Base-by-base conservation (phyloP, 1,140 invertebrate genomes). In the Sycobia sp. region DNA sequence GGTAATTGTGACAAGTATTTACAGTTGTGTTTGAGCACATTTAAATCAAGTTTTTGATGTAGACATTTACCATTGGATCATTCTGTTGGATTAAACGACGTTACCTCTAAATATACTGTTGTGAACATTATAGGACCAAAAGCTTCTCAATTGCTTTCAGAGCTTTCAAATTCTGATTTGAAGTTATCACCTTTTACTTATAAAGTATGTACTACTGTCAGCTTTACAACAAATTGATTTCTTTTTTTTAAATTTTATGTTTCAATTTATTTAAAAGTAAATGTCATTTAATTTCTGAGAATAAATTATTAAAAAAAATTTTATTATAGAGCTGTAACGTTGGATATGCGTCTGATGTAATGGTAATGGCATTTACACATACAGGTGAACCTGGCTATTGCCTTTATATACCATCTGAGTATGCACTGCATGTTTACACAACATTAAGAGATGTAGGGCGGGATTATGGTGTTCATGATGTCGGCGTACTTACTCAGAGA, bases 351-450 rank as follows among this genome's bases (percentile, higher is more conserved):
- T 90, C 88, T 43, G 88, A 89, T 65, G 89, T 94, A 16, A 86
- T 89, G 78, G 86, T 91, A 27, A 91, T 94, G 87, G 86, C 88
- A 62, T 86, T 93, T 58, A 92, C 91, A 0, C 91, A 94, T 69
- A 91, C 91, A 51, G 91, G 92, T 25, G 91, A 94, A 78, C 85
- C 91, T 70, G 92, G 92, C 8, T 94, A 90, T 83, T 90, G 91
- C 51, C 77, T 94, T 0, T 93, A 93, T 72, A 87, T 94, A 59
- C 92, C 91, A 20, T 86, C 87, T 5, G 85, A 91, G 83, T 91
- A 91, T 79, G 90, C 91, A 4, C 78, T 93, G 9, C 90, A 93
- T 71, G 88, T 93, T 1, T 94, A 93, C 73, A 87, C 91, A 66
- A 84, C 84, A 64, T 74, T 94, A 46, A 87, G 92, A 76, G 79